phyloP scores from a whole-genome alignment of 2,888 invertebrate genomes.

The Pheosia tremula region DNA sequence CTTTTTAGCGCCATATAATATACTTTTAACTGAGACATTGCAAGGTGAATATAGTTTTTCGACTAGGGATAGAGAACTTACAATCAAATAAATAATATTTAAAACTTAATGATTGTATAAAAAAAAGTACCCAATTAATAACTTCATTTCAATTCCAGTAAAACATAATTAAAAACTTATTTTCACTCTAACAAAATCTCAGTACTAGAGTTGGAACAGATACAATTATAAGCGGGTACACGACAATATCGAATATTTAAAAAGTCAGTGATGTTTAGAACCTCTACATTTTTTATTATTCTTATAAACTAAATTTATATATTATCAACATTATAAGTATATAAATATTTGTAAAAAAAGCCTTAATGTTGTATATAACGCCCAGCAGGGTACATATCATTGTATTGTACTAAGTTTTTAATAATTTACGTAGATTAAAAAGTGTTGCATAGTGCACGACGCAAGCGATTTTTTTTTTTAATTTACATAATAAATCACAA shows the following conservation, averaged over 20 bases:
- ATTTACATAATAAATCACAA: constrained; percentile 67
- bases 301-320: constrained; percentile 60
- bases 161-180: no score
- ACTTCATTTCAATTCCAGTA: no score
- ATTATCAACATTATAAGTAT: constrained; percentile 49
- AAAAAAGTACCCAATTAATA: no score
- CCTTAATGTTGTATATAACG: constrained; percentile 63
- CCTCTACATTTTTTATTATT: constrained; percentile 48
- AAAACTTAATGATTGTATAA: no score
- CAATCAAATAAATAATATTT: no score
- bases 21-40: constrained; percentile 32
- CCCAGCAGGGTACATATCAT: constrained; percentile 58
- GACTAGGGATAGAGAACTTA: no score
- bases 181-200: constrained; percentile 8
- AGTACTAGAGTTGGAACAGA: constrained; percentile 37
- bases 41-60: background rate
- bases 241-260: constrained; percentile 44
- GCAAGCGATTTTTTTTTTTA: constrained; percentile 48
- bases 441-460: constrained; percentile 46
- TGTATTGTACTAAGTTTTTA: constrained; percentile 64
- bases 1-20: constrained; percentile 35
- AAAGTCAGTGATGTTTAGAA: constrained; percentile 48
- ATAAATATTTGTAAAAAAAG: constrained; percentile 76
- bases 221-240: constrained; percentile 48
- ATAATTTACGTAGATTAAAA: constrained; percentile 58